A percentile compares a stretch with the other conserved stretches of the same genome.
phyloP scores from a whole-genome alignment of 2,113 vertebrate genomes.

The Cairina moschata region DNA sequence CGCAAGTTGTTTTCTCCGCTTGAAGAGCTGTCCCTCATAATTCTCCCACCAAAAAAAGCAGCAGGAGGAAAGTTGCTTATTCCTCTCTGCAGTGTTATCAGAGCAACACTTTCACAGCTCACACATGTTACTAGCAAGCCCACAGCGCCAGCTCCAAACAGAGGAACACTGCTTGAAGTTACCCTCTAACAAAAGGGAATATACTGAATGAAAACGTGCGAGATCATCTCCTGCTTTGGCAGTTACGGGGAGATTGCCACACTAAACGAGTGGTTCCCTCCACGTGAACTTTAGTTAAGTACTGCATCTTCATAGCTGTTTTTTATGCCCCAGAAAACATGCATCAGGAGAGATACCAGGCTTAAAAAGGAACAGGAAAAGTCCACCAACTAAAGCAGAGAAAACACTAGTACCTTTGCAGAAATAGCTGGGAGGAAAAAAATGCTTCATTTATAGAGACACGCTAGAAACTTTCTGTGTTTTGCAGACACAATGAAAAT shows the following conservation, averaged over 20 bases:
- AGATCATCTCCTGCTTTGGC: not conserved
- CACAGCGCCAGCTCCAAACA: not conserved
- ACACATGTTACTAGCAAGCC: not conserved
- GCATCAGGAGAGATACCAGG: not conserved
- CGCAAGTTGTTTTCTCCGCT: not conserved
- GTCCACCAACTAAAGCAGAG: not conserved
- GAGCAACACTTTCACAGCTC: not conserved
- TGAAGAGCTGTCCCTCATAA: not conserved
- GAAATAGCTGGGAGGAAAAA: not conserved
- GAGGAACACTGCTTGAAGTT: not conserved
- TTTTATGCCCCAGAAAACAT: not conserved
- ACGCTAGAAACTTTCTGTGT: not conserved
- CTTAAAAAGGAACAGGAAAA: not conserved
- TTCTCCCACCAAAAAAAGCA: not conserved
- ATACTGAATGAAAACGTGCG: not conserved
- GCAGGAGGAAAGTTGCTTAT: not conserved
- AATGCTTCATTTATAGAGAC: not conserved
- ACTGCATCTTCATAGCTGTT: not conserved
- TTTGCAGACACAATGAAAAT: not conserved
- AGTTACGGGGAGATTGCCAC: not conserved
- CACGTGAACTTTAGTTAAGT: not conserved
- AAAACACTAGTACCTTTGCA: not conserved
- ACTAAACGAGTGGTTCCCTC: not conserved
- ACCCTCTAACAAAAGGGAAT: not conserved
- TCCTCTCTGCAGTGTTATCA: not conserved